Base-by-base conservation (phyloP, 2,113 vertebrate genomes). In the Tenrec ecaudatus region DNA sequence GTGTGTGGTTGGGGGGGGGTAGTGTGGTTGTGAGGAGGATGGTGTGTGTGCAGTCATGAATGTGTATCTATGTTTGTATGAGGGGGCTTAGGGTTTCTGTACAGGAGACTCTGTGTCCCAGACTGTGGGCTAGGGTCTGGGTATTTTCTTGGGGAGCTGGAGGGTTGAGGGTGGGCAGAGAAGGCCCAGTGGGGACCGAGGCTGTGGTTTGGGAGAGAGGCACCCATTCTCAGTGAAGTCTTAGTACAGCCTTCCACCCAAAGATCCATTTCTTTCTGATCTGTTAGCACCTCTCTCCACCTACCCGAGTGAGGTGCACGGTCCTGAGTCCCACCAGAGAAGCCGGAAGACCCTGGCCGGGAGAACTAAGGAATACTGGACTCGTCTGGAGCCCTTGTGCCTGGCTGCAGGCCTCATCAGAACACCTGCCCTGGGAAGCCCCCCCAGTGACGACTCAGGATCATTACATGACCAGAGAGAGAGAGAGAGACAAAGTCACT, bases 251-350 rank as follows among this genome's bases (percentile, higher is more conserved):
- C 68, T 75, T 89, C 75, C 20, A 9, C 31, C 25, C 15, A 73
- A 36, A 87, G n/a, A n/a, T 78, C 29, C 76, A 12, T 68, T 91
- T 94, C 64, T 88, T 95, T 36, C 85, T 27, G 43, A 76, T 40
- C 27, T 8, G 15, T 76, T 77, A 36, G 86, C 77, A 68, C 53
- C 8, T 47, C 47, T 80, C 36, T 77, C 31, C 64, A 43, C 36
- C 38, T 0, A 57, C 40, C 69, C 57, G 80, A n/a, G 25, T 69
- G 43, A 94, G 73, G 76, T 60, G 27, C 1, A 2, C 2, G 2
- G 66, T 58, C 12, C 80, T 19, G 23, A 80, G 66, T 27, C 27
- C 43, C 16, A 19, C 47, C 43, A 27, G 33, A 90, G 58, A 33
- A 53, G 1, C 69, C 31, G 19, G 27, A 85, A 82, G 79, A 19